Conservation (phyloP, 2,888 invertebrate genomes). For the Dyspetes luteomarginatus region DNA sequence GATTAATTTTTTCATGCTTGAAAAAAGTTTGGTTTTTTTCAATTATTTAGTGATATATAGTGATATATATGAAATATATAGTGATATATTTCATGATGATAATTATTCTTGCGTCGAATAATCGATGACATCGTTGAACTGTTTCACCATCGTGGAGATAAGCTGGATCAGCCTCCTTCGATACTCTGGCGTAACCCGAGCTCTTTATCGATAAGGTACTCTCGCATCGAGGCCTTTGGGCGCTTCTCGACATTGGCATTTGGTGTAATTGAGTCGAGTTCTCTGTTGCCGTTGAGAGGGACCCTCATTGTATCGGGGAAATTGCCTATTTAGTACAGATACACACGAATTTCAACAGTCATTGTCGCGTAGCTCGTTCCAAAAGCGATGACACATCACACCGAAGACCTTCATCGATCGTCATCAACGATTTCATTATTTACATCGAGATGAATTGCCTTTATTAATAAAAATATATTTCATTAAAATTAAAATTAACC, state of each 20-base stretch:
- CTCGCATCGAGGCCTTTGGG: conserved; percentile 50
- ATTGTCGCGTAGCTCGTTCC: conserved; percentile 38
- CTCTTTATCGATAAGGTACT: conserved; percentile 68
- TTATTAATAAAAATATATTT: too few species aligned
- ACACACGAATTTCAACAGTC: conserved; percentile 69
- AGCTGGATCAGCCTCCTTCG: conserved; percentile 54
- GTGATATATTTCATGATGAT: too few species aligned
- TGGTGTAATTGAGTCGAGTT: conserved; percentile 78
- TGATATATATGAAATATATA: too few species aligned
- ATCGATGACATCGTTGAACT: conserved; percentile 61
- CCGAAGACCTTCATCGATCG: too few species aligned
- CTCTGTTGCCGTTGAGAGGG: conserved; percentile 65
- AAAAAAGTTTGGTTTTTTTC: too few species aligned
- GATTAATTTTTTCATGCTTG: too few species aligned
- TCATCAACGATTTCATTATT: too few species aligned
- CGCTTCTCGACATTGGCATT: conserved; percentile 59
- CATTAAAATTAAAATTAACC: too few species aligned
- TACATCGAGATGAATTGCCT: too few species aligned
- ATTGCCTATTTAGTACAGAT: conserved; percentile 78
- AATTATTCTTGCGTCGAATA: conserved; percentile 47
- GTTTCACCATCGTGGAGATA: conserved; percentile 63
- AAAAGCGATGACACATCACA: too few species aligned
- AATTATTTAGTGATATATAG: too few species aligned
- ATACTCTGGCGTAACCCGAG: conserved; percentile 61
- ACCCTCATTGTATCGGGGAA: conserved; percentile 76